Conservation (phyloP, 2,888 invertebrate species). For the Conus canariensis region DNA sequence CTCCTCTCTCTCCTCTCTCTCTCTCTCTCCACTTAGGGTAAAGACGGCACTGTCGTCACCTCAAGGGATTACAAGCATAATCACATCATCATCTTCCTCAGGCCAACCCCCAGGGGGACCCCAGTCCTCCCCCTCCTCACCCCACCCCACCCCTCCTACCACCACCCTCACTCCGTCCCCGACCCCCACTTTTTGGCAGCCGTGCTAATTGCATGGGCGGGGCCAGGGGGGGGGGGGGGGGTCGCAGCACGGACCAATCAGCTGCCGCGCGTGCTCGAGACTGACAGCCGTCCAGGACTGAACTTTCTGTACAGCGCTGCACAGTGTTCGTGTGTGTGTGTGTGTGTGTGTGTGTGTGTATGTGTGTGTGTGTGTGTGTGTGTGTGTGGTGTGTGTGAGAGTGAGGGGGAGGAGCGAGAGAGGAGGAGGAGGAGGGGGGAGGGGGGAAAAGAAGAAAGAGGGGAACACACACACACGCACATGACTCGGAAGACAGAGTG, state of each 20-base stretch:
- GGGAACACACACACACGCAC: too few relatives aligned
- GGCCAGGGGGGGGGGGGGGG: background rate
- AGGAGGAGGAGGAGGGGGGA: too few relatives aligned
- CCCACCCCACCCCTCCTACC: background rate
- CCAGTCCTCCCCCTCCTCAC: background rate
- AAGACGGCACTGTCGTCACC: slow-evolving; percentile 8
- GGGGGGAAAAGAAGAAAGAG: too few relatives aligned
- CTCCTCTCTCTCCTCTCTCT: slow-evolving; percentile 11
- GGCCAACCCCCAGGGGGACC: background rate
- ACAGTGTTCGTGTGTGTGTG: background rate
- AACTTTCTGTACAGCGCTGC: background rate
- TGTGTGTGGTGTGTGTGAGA: background rate
- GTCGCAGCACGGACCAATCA: background rate
- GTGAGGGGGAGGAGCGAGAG: background rate
- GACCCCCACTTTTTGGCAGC: background rate
- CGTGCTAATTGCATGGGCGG: slow-evolving; percentile 20
- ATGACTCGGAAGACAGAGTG: too few relatives aligned
- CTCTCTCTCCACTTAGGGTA: background rate
- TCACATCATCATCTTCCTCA: slow-evolving; percentile 13
- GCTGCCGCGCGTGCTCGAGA: slow-evolving; percentile 2
- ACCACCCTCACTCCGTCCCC: background rate
- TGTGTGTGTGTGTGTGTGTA: background rate
- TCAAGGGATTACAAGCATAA: slow-evolving; percentile 12
- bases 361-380: background rate
- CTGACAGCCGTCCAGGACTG: background rate